A percentile compares a stretch with the other conserved stretches of the same genome.
Evolutionary conservation across 2,113 vertebrate species (phyloP).

Genomic region (Albula glossodonta): DNA sequence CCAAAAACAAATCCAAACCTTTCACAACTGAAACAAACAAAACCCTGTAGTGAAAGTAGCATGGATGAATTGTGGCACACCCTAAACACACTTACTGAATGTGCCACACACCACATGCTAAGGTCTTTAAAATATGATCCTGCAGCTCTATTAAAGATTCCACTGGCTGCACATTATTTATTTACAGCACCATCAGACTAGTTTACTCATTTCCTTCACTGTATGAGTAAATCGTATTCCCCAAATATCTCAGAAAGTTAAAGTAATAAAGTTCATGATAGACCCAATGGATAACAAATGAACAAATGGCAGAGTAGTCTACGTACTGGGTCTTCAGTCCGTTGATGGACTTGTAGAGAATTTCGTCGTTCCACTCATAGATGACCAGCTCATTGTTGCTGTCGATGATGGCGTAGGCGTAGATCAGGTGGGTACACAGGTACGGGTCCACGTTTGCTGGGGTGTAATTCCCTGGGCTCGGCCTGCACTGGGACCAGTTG

Average conservation of each 20-base stretch:
- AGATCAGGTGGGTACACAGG: constrained; percentile 79
- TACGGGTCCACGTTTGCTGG: constrained; percentile 75
- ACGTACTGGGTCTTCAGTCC: constrained; percentile 73
- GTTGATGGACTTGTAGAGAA: constrained; percentile 80
- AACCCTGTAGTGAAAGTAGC: too few species aligned
- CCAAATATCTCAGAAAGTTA: not conserved
- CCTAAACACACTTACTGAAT: too few species aligned
- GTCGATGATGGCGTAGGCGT: constrained; percentile 81
- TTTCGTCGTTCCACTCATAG: constrained; percentile 79
- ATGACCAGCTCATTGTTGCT: constrained; percentile 73
- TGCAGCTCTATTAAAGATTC: too few species aligned
- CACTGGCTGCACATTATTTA: too few species aligned
- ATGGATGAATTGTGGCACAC: too few species aligned
- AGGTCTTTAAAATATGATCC: too few species aligned
- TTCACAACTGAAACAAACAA: too few species aligned
- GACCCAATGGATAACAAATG: not conserved
- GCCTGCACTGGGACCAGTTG: constrained; percentile 86
- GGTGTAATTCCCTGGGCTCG: constrained; percentile 65
- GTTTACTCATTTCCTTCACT: too few species aligned
- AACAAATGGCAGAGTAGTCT: not conserved
- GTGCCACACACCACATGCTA: too few species aligned
- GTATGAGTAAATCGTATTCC: too few species aligned
- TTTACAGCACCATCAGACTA: too few species aligned
- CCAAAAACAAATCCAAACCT: too few species aligned
- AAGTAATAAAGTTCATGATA: not conserved